A percentile compares a stretch with the other conserved stretches of the same genome.
Conservation (phyloP, 2,888 invertebrate genomes). For the Marronus borbonicus region DNA sequence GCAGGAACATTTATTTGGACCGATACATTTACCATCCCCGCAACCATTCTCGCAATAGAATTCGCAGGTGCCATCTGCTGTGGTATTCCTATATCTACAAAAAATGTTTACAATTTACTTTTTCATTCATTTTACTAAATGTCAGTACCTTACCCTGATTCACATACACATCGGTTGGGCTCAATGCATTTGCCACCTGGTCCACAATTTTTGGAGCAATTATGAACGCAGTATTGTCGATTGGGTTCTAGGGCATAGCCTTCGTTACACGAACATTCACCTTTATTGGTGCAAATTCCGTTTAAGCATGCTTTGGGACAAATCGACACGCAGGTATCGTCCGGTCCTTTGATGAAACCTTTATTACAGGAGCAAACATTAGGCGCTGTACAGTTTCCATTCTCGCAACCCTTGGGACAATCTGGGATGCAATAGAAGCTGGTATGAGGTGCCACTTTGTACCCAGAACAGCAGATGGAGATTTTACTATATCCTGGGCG, state of each 20-base stretch:
- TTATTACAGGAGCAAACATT: conserved; percentile 78
- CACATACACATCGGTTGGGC: conserved; percentile 76
- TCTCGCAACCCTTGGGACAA: conserved; percentile 79
- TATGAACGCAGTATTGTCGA: conserved; percentile 76
- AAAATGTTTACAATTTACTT: conserved; percentile 54
- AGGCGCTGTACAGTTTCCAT: conserved; percentile 79
- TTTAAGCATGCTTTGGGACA: conserved; percentile 81
- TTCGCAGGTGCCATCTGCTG: conserved; percentile 61
- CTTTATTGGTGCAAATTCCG: conserved; percentile 76
- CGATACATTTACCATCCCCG: conserved; percentile 71
- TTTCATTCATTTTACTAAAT: background rate
- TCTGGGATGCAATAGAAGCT: conserved; percentile 75
- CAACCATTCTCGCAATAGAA: conserved; percentile 67
- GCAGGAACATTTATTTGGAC: conserved; percentile 72
- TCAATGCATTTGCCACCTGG: conserved; percentile 73
- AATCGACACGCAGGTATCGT: conserved; percentile 74
- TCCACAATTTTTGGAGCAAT: conserved; percentile 73
- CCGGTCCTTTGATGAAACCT: conserved; percentile 74
- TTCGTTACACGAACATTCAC: conserved; percentile 77
- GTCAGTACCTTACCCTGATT: conserved; percentile 67
- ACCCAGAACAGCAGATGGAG: conserved; percentile 82
- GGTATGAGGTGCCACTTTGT: conserved; percentile 75
- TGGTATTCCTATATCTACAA: conserved; percentile 66
- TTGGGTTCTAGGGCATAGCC: conserved; percentile 74
- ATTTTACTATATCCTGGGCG: conserved; percentile 77